These are phyloP conservation scores for Monomorium pharaonis DNA, from an alignment of 1,140 invertebrate genomes.

Conservation along the genomic window DNA sequence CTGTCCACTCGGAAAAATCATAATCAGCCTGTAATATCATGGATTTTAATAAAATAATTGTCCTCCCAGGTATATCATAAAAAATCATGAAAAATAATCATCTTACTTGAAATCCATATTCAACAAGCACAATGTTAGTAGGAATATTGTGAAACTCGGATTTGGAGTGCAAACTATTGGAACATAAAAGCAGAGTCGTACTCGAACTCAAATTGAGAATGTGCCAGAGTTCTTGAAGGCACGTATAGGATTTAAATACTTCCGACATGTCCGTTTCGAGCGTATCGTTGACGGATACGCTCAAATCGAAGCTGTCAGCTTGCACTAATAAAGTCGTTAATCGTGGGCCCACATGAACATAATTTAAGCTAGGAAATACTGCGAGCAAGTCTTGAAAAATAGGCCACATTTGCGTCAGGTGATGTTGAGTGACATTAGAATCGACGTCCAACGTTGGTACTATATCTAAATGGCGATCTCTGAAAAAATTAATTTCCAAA, in stretches of 20 bases:
- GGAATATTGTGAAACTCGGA: slow-evolving; percentile 85
- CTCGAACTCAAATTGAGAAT: slow-evolving; percentile 85
- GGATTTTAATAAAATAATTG: slow-evolving; percentile 14
- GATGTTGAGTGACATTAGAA: slow-evolving; percentile 85
- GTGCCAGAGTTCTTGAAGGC: slow-evolving; percentile 85
- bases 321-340: slow-evolving; percentile 86
- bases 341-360: slow-evolving; percentile 88
- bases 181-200: slow-evolving; percentile 87
- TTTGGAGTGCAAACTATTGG: slow-evolving; percentile 85
- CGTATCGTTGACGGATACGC: slow-evolving; percentile 81
- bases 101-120: slow-evolving; percentile 88
- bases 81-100: background rate
- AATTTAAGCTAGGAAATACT: slow-evolving; percentile 84
- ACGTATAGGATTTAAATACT: slow-evolving; percentile 82
- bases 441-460: slow-evolving; percentile 88
- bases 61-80: background rate
- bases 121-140: slow-evolving; percentile 87
- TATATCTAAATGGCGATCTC: slow-evolving; percentile 84
- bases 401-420: slow-evolving; percentile 86
- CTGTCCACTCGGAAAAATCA: slow-evolving; percentile 87
- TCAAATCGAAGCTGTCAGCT: slow-evolving; percentile 81
- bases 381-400: slow-evolving; percentile 86
- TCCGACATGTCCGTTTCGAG: slow-evolving; percentile 85
- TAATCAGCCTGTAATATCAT: slow-evolving; percentile 86
- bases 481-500: slow-evolving; percentile 57